phyloP scores from a whole-genome alignment of 1,140 invertebrate species.

The Acromyrmex heyeri region DNA sequence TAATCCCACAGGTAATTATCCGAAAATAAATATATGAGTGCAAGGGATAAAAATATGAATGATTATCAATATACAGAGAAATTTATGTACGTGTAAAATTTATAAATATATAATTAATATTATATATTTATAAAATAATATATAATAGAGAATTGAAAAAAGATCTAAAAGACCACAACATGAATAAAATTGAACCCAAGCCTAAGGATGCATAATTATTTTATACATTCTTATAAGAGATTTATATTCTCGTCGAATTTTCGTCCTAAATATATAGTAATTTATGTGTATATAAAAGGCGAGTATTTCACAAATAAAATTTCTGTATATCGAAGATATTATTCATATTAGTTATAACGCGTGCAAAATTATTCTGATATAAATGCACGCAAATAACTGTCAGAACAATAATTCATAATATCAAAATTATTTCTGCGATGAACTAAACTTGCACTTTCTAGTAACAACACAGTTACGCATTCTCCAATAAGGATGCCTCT shows the following conservation, averaged over 20 bases:
- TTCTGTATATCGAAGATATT: conserved; percentile 19
- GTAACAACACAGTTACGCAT: conserved; percentile 21
- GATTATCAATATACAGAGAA: conserved; percentile 36
- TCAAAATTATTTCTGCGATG: conserved; percentile 12
- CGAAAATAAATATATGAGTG: conserved; percentile 23
- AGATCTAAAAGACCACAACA: not conserved
- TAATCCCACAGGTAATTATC: conserved; percentile 19
- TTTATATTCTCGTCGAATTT: conserved; percentile 10
- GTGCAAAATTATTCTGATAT: conserved; percentile 5
- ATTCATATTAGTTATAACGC: not conserved
- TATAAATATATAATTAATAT: conserved; percentile 31
- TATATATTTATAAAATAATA: conserved; percentile 48
- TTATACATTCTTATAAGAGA: not conserved
- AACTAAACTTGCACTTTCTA: conserved; percentile 40
- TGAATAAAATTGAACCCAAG: conserved; percentile 36
- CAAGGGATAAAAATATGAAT: conserved; percentile 30
- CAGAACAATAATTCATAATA: conserved; percentile 22
- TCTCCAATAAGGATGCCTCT: not conserved
- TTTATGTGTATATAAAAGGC: conserved; percentile 14
- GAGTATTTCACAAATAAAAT: conserved; percentile 18
- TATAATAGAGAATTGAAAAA: conserved; percentile 27
- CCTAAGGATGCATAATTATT: conserved; percentile 14
- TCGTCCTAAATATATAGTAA: not conserved
- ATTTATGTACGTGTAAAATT: conserved; percentile 13
- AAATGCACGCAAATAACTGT: conserved; percentile 14